Conservation (phyloP, 2,888 invertebrate genomes). For the Crioceris asparagi region DNA sequence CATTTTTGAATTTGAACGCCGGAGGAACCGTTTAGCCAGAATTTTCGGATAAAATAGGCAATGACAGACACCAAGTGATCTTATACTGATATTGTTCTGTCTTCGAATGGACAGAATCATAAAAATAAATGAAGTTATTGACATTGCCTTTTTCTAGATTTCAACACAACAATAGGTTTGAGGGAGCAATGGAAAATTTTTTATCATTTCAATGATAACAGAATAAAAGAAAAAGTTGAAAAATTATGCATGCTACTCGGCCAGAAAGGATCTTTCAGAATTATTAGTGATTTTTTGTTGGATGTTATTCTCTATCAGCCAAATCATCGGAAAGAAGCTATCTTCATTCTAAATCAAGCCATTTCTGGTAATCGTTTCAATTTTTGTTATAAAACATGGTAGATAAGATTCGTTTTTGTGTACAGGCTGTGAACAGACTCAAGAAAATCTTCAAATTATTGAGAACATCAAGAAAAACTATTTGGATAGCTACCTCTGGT, state of each 20-base stretch:
- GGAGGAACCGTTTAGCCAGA: too few species aligned
- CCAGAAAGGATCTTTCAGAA: slow-evolving; percentile 41
- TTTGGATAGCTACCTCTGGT: slow-evolving; percentile 44
- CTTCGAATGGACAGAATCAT: too few species aligned
- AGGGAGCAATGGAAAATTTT: slow-evolving; percentile 59
- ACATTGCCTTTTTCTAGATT: too few species aligned
- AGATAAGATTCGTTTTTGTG: background rate
- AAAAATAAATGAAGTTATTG: too few species aligned
- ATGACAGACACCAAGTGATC: too few species aligned
- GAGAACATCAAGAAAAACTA: slow-evolving; percentile 32
- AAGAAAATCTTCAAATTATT: slow-evolving; percentile 14
- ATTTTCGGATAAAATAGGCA: too few species aligned
- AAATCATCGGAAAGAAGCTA: slow-evolving; percentile 49
- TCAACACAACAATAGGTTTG: too few species aligned
- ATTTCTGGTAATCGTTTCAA: slow-evolving; percentile 18
- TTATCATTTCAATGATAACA: slow-evolving; percentile 44
- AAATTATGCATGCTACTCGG: slow-evolving; percentile 47
- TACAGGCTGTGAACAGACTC: slow-evolving; percentile 7
- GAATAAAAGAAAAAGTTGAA: slow-evolving; percentile 42
- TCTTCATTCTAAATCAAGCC: slow-evolving; percentile 46
- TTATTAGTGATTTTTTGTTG: slow-evolving; percentile 52
- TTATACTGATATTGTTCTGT: too few species aligned
- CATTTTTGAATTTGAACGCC: too few species aligned
- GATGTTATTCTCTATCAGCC: slow-evolving; percentile 45
- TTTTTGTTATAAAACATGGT: background rate